These are phyloP conservation scores for Megatriorchis doriae DNA, from an alignment of 2,113 vertebrate species.

Conservation along the genomic window DNA sequence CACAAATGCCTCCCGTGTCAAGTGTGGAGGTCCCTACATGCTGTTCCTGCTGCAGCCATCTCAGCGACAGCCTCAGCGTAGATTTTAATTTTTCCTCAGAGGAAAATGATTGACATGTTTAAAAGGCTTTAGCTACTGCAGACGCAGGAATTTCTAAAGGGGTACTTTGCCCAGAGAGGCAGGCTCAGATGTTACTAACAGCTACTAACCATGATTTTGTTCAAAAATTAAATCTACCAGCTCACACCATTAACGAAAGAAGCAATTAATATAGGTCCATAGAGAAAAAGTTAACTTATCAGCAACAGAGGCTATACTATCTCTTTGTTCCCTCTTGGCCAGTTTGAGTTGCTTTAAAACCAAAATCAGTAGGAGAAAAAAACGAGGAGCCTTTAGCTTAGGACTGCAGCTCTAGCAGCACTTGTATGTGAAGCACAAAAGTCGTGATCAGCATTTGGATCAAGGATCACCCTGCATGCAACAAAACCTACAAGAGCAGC, in stretches of 20 bases:
- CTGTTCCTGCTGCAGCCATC: not conserved
- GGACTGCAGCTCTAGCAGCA: not conserved
- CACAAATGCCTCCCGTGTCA: not conserved
- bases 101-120: not conserved
- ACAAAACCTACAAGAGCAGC: not conserved
- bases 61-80: not conserved
- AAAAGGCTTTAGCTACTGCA: not conserved
- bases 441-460: not conserved
- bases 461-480: not conserved
- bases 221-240: not conserved
- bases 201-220: not conserved
- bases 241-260: not conserved
- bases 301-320: not conserved
- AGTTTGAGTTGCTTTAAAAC: not conserved
- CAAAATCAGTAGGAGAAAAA: not conserved
- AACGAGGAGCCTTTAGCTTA: not conserved
- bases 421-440: fast-evolving
- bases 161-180: not conserved
- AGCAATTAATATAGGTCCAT: not conserved
- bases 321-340: not conserved
- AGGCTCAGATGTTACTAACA: not conserved
- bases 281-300: not conserved
- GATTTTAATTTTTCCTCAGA: not conserved
- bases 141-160: not conserved
- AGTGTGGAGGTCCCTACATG: not conserved